Evolutionary conservation across 2,888 invertebrate species (phyloP).

Genomic region (Himalopsyche kuldschensis): DNA sequence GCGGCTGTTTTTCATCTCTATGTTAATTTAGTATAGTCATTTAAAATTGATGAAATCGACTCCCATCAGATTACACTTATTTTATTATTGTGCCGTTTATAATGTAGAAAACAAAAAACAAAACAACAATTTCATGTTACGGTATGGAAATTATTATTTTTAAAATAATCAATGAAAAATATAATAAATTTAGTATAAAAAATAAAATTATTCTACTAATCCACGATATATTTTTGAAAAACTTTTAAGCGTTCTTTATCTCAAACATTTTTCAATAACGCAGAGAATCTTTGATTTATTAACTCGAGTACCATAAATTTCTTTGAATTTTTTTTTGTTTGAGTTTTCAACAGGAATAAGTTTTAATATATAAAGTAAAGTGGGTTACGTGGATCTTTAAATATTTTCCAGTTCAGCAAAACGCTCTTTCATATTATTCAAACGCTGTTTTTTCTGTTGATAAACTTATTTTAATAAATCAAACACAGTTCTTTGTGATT

Average conservation of each 20-base stretch:
- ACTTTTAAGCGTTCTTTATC: neutral
- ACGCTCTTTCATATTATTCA: neutral
- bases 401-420: neutral
- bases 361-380: neutral
- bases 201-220: too few relatives aligned
- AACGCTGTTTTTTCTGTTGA: neutral
- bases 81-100: too few relatives aligned
- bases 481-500: slow-evolving; percentile 15
- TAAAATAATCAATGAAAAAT: too few relatives aligned
- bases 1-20: too few relatives aligned
- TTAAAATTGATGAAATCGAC: too few relatives aligned
- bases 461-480: slow-evolving; percentile 9
- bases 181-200: too few relatives aligned
- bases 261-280: neutral
- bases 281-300: neutral
- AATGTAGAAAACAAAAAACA: too few relatives aligned
- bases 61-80: too few relatives aligned
- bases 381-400: neutral
- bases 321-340: neutral
- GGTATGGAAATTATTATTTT: too few relatives aligned
- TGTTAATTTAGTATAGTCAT: too few relatives aligned
- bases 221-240: too few relatives aligned
- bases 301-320: neutral
- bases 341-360: neutral
- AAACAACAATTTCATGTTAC: too few relatives aligned